These are phyloP conservation scores for Cirrhinus molitorella DNA, from an alignment of 2,797 vertebrate genomes.

Conservation along the genomic window DNA sequence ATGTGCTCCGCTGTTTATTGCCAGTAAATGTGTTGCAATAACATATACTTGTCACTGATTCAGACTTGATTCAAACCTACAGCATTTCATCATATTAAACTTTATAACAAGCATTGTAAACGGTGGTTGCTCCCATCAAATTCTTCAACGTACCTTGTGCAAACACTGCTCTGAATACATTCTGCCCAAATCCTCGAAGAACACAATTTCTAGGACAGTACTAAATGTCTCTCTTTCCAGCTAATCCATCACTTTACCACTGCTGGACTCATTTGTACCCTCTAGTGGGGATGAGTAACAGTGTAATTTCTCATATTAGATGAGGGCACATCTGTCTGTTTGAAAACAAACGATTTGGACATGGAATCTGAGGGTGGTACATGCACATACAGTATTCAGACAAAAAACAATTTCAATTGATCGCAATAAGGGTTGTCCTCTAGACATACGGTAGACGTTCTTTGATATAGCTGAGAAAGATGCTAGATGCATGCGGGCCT, in stretches of 20 bases:
- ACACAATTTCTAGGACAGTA: slow-evolving; percentile 30
- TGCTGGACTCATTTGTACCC: slow-evolving; percentile 47
- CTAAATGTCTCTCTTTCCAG: slow-evolving; percentile 33
- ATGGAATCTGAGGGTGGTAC: slow-evolving; percentile 23
- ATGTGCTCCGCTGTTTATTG: neutral
- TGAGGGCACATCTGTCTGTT: slow-evolving; percentile 18
- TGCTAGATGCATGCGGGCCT: neutral
- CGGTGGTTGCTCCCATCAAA: neutral
- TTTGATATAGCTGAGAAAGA: neutral
- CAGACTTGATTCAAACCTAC: neutral
- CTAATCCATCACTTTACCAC: slow-evolving; percentile 44
- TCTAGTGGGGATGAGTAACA: slow-evolving; percentile 49
- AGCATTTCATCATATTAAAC: neutral
- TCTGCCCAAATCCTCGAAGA: slow-evolving; percentile 31
- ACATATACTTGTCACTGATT: neutral
- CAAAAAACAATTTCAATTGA: slow-evolving; percentile 7
- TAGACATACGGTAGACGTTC: neutral
- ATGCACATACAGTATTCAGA: slow-evolving; percentile 18
- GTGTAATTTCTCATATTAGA: slow-evolving; percentile 38
- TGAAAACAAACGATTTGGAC: slow-evolving; percentile 43
- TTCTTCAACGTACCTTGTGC: neutral
- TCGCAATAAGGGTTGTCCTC: neutral
- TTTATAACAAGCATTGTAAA: neutral
- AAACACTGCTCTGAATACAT: neutral
- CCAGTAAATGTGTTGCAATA: neutral